phyloP scores from a whole-genome alignment of 2,797 vertebrate genomes.

The Anniella stebbinsi region DNA sequence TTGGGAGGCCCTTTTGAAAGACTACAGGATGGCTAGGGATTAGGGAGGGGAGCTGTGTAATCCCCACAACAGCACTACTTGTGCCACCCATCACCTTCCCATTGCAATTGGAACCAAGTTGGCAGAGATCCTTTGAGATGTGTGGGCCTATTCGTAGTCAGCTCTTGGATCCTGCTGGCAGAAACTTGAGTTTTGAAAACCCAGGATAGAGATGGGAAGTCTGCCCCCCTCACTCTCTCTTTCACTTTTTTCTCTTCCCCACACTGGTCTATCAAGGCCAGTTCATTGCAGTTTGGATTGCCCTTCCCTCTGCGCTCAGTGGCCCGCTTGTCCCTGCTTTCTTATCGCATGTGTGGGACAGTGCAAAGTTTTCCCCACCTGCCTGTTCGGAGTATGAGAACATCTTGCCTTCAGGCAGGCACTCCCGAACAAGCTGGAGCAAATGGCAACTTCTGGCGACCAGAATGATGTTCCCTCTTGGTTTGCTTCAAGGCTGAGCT shows the following conservation, averaged over 20 bases:
- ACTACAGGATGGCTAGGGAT: neutral
- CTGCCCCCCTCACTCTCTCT: too few species aligned
- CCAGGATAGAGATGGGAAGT: neutral
- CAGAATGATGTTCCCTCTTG: too few species aligned
- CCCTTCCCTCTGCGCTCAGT: neutral
- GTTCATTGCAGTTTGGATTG: neutral
- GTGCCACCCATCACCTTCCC: neutral
- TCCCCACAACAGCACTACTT: neutral
- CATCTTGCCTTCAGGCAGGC: neutral
- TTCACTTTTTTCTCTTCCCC: neutral
- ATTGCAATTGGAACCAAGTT: neutral
- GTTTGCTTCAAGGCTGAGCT: neutral
- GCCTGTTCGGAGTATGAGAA: neutral
- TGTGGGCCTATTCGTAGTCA: neutral
- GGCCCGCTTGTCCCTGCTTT: neutral
- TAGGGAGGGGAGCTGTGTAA: conserved; percentile 2
- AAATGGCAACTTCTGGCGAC: neutral
- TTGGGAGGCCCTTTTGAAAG: neutral
- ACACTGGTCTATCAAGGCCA: neutral
- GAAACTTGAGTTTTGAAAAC: neutral
- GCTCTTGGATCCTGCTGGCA: neutral
- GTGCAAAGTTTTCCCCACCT: neutral
- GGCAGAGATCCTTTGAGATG: neutral
- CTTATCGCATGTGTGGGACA: neutral
- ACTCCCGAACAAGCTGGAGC: neutral